Evolutionary conservation across 1,140 invertebrate genomes (phyloP), one percentile per base, ranked within the genome.

Genomic region (Brachystomella parvula): DNA sequence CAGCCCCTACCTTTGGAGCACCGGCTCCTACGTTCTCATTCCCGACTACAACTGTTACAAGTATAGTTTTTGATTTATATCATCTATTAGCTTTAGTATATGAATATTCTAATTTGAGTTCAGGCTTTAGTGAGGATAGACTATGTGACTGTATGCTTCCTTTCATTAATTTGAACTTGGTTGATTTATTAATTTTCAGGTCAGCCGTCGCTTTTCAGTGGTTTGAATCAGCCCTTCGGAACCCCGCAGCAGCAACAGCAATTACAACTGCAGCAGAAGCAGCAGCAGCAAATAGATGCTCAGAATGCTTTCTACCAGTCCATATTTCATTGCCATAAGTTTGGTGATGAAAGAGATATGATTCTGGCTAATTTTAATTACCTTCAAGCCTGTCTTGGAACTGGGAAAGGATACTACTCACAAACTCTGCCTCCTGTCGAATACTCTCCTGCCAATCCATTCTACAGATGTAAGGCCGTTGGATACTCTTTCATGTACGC

Each of bases 341-440:
- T 91, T 78, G 90, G 90, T 33, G 94, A 96, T 79, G 94, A 97
- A 74, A 81, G 93, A 39, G 94, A 97, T 76, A 86, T 87, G 66
- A 88, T 93, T 32, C 82, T 98, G 39, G 90, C 91, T 1, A 90
- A 90, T 76, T 96, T 92, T 89, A 98, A 97, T 76, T 85, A 94
- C 65, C 79, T 98, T 47, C 93, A 96, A 78, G 92, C 94, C 1
- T 86, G 89, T 70, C 96, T 94, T 93, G 95, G 94, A 1, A 84
- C 83, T 63, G 90, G 90, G 73, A 85, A 85, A 78, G 84, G 89
- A 2, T 93, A 87, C 75, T 94, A 91, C 76, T 85, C 84, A 24
- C 79, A 84, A 39, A 86, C 83, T 73, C 79, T 80, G 0, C 86
- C 86, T 1, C 85, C 88, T 1, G 83, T 96, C 19, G 87, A 91